Evolutionary conservation across 2,888 invertebrate genomes (phyloP).

Genomic region (Melieria crassipennis): DNA sequence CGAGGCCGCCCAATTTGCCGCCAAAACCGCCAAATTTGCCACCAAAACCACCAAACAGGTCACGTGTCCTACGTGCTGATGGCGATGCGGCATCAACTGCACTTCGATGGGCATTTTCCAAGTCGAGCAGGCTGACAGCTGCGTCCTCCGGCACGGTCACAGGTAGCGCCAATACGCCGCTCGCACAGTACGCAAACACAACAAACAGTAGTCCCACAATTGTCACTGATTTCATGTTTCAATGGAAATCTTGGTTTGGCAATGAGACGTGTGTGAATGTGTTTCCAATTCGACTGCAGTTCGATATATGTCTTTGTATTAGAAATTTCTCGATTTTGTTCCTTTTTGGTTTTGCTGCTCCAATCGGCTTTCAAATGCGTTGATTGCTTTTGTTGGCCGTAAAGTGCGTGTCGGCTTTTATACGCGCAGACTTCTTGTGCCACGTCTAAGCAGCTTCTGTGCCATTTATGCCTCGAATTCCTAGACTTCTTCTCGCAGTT

Average conservation of each 20-base stretch:
- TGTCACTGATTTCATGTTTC: constrained; percentile 33
- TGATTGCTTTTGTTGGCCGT: constrained; percentile 19
- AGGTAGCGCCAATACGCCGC: constrained; percentile 9
- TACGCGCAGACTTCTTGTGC: neutral
- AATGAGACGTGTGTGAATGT: too few relatives aligned
- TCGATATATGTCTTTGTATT: too few relatives aligned
- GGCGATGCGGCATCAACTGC: constrained; percentile 40
- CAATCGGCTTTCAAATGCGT: neutral
- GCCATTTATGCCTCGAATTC: too few relatives aligned
- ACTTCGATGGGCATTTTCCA: constrained; percentile 41
- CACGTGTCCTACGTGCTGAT: constrained; percentile 51
- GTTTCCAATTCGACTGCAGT: too few relatives aligned
- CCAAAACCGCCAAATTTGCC: constrained; percentile 46
- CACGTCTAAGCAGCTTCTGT: neutral
- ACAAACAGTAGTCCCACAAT: constrained; percentile 39
- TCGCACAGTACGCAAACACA: constrained; percentile 28
- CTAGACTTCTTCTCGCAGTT: neutral
- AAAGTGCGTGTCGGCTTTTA: constrained; percentile 18
- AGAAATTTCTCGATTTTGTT: too few relatives aligned
- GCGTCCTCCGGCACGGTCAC: constrained; percentile 25
- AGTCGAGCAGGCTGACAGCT: constrained; percentile 50
- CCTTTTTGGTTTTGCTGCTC: too few relatives aligned
- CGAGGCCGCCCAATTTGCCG: constrained; percentile 44
- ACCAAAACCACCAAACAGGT: constrained; percentile 46
- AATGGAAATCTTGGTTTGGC: too few relatives aligned